Evolutionary conservation across 2,888 invertebrate species (phyloP).

Genomic region (Arenicola marina): DNA sequence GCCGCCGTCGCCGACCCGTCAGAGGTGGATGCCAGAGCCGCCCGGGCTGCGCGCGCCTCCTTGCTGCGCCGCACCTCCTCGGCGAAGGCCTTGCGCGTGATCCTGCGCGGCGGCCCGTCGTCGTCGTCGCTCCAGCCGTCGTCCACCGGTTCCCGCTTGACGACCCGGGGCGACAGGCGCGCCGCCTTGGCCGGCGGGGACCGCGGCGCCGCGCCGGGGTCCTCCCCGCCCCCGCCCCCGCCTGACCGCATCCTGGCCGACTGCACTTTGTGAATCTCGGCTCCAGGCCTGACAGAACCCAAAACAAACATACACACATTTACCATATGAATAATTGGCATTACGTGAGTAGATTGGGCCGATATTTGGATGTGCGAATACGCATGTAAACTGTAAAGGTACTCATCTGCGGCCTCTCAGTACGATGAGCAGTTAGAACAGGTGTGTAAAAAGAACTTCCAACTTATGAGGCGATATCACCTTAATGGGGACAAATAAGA

Average conservation of each 20-base stretch:
- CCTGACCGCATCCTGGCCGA: background rate
- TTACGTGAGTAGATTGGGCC: too few species aligned
- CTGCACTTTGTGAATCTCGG: too few species aligned
- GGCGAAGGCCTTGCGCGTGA: slow-evolving; percentile 32
- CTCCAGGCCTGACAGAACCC: too few species aligned
- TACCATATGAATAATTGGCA: too few species aligned
- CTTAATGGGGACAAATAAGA: too few species aligned
- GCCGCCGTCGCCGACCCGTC: background rate
- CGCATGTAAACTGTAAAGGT: too few species aligned
- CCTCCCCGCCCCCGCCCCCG: background rate
- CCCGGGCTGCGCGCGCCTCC: background rate
- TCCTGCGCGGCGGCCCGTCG: slow-evolving; percentile 33
- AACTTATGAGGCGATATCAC: too few species aligned
- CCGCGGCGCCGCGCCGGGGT: background rate
- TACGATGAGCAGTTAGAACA: too few species aligned
- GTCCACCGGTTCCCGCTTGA: background rate
- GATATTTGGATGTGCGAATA: too few species aligned
- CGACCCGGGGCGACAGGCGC: background rate
- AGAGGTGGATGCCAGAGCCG: background rate
- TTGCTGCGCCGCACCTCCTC: background rate
- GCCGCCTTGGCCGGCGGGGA: background rate
- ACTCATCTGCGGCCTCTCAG: too few species aligned
- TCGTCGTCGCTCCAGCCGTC: slow-evolving; percentile 8
- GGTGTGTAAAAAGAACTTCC: too few species aligned
- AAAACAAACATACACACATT: too few species aligned